Conservation (phyloP, 2,888 invertebrate species). For the Imbricaverruca yamaguchii region DNA sequence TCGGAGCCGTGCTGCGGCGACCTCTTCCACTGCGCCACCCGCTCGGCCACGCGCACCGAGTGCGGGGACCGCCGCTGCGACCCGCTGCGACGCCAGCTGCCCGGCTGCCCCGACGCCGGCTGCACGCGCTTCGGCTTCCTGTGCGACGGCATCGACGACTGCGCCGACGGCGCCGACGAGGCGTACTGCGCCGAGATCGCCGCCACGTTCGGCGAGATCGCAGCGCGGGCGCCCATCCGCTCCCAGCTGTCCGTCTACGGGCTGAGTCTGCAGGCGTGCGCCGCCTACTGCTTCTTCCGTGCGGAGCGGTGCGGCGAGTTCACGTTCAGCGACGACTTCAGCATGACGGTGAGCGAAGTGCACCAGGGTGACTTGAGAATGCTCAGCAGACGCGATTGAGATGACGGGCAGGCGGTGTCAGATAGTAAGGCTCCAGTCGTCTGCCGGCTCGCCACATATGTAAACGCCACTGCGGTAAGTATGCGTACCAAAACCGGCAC, state of each 20-base stretch:
- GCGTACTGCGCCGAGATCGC: neutral
- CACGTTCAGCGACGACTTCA: neutral
- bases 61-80: neutral
- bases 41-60: neutral
- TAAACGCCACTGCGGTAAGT: too few species aligned
- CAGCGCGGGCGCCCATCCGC: neutral
- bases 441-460: too few species aligned
- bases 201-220: neutral
- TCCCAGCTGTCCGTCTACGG: neutral
- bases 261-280: neutral
- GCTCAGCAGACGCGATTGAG: too few species aligned
- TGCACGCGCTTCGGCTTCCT: neutral
- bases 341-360: neutral
- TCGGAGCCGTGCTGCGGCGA: slow-evolving; percentile 2
- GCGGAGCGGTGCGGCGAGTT: neutral
- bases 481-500: too few species aligned
- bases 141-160: neutral
- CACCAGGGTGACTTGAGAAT: neutral
- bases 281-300: slow-evolving; percentile 14
- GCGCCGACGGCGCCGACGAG: neutral
- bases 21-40: neutral
- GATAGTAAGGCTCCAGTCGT: too few species aligned
- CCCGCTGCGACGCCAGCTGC: neutral
- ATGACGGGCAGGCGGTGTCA: too few species aligned
- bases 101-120: neutral